Evolutionary conservation across 2,797 vertebrate genomes (phyloP).

Genomic region (Lophius americanus): DNA sequence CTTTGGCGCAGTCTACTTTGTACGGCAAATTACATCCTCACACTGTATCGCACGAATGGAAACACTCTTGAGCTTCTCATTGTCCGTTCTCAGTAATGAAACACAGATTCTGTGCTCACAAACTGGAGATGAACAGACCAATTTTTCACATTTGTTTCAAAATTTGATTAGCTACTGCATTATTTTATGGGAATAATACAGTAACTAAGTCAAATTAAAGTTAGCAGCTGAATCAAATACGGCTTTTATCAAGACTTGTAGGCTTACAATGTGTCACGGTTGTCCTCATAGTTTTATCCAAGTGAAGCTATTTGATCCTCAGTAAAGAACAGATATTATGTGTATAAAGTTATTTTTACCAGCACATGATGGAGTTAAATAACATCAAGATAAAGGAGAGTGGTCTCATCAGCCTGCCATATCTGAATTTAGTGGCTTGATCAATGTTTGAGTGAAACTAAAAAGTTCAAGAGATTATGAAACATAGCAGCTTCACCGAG

Average conservation of each 20-base stretch:
- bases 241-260: not conserved
- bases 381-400: too few species aligned
- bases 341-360: too few species aligned
- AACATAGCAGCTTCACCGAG: conserved; percentile 1
- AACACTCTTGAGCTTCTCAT: not conserved
- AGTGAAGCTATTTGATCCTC: too few species aligned
- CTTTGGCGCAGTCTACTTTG: conserved; percentile 99
- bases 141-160: too few species aligned
- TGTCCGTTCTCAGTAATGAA: not conserved
- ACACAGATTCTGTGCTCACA: not conserved
- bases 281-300: too few species aligned
- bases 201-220: not conserved
- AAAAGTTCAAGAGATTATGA: conserved; percentile 7
- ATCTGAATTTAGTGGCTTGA: too few species aligned
- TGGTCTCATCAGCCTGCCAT: too few species aligned
- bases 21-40: conserved; percentile 74
- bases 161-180: too few species aligned
- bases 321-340: too few species aligned
- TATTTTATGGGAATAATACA: not conserved
- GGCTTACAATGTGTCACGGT: too few species aligned
- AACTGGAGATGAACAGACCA: not conserved
- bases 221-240: not conserved
- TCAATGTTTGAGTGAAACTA: not conserved
- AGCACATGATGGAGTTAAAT: too few species aligned
- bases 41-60: conserved; percentile 1